A percentile compares a stretch with the other conserved stretches of the same genome.
phyloP scores from a whole-genome alignment of 2,888 invertebrate species.

The Tipula confusa region DNA sequence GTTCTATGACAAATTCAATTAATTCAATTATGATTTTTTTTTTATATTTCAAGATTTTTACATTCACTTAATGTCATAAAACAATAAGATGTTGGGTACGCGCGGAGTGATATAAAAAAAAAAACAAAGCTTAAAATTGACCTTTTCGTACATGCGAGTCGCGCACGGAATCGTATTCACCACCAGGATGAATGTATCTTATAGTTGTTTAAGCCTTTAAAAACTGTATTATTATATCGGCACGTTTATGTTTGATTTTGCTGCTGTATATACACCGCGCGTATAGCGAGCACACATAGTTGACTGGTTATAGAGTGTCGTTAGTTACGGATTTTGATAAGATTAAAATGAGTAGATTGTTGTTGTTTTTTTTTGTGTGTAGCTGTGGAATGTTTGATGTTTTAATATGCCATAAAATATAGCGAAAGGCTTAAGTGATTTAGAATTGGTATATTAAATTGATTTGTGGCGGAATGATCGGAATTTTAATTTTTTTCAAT shows the following conservation, averaged over 20 bases:
- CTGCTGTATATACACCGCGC: neutral
- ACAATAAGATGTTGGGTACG: constrained; percentile 13
- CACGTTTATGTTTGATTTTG: neutral
- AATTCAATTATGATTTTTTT: neutral
- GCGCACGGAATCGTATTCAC: neutral
- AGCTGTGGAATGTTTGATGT: neutral
- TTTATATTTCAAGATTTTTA: neutral
- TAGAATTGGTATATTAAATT: neutral
- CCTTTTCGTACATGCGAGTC: neutral
- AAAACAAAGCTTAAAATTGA: constrained; percentile 3
- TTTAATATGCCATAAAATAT: neutral
- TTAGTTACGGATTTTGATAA: neutral
- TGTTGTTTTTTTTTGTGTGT: neutral
- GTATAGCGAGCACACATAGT: too few relatives aligned
- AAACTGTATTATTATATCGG: neutral
- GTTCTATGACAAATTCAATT: constrained; percentile 12
- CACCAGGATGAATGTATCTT: neutral
- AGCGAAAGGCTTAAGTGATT: neutral
- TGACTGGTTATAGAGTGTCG: constrained; percentile 20
- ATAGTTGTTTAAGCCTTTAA: neutral
- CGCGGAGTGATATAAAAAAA: neutral
- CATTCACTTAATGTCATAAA: constrained; percentile 25
- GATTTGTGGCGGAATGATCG: neutral
- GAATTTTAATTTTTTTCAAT: too few relatives aligned
- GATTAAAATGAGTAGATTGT: neutral